Evolutionary conservation across 1,140 invertebrate genomes (phyloP).

Genomic region (Andricus grossulariae): DNA sequence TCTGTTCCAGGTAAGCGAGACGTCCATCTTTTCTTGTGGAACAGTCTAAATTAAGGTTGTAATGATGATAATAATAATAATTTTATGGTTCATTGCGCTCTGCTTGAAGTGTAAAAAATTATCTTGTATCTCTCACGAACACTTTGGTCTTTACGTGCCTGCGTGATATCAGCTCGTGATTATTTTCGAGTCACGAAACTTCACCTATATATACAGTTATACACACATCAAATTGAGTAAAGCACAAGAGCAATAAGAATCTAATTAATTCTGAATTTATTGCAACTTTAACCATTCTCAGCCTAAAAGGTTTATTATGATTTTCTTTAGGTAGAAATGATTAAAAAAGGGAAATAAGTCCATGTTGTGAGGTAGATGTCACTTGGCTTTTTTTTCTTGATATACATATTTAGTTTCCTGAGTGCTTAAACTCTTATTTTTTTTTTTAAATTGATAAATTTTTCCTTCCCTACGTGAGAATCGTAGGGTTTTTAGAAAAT

Average conservation of each 20-base stretch:
- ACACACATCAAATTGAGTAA: neutral
- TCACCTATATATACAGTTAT: neutral
- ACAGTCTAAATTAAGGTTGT: neutral
- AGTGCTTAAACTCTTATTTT: too few relatives aligned
- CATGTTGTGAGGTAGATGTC: too few relatives aligned
- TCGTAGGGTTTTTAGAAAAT: too few relatives aligned
- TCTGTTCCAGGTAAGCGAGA: slow-evolving; percentile 1
- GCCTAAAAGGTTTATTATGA: too few relatives aligned
- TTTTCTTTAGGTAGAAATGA: too few relatives aligned
- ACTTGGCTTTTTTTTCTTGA: too few relatives aligned
- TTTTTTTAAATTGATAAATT: too few relatives aligned
- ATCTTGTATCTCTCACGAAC: slow-evolving; percentile 26
- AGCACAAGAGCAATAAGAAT: slow-evolving; percentile 10
- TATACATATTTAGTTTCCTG: too few relatives aligned
- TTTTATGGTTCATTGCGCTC: slow-evolving; percentile 9
- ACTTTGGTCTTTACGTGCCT: neutral
- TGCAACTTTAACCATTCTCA: neutral
- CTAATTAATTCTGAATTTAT: slow-evolving; percentile 7
- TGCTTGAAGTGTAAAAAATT: slow-evolving; percentile 13
- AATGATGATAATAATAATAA: slow-evolving; percentile 16
- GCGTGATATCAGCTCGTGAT: neutral
- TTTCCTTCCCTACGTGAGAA: too few relatives aligned
- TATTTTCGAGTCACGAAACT: slow-evolving; percentile 26
- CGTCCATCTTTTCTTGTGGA: neutral
- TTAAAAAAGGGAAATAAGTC: too few relatives aligned